Evolutionary conservation across 2,888 invertebrate species (phyloP).

Genomic region (Crematogaster levior): DNA sequence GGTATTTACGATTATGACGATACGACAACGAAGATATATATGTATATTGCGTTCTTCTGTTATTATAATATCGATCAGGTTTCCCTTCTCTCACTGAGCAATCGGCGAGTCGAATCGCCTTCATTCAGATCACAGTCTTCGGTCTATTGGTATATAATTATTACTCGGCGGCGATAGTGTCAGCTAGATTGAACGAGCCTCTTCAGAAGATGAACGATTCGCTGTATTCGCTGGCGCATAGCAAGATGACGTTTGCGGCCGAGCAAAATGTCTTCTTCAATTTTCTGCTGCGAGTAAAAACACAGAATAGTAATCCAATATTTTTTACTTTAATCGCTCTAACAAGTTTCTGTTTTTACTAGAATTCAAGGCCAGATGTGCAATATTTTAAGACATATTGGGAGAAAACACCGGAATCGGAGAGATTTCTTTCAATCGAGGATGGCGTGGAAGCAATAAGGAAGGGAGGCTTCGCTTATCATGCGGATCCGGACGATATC

Average conservation of each 20-base stretch:
- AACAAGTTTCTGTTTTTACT: neutral
- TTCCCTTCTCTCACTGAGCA: constrained; percentile 71
- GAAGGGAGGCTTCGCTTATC: constrained; percentile 76
- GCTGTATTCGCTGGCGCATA: constrained; percentile 72
- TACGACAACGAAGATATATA: neutral
- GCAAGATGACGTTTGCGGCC: constrained; percentile 72
- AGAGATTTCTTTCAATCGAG: constrained; percentile 53
- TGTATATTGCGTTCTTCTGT: neutral
- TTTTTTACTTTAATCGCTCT: neutral
- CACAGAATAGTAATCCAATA: neutral
- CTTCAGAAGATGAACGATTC: constrained; percentile 82
- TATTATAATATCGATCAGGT: constrained; percentile 66
- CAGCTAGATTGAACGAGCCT: constrained; percentile 79
- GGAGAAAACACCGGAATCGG: constrained; percentile 54
- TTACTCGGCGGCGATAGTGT: constrained; percentile 81
- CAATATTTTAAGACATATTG: constrained; percentile 60
- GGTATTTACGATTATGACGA: constrained; percentile 60
- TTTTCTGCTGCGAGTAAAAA: constrained; percentile 68
- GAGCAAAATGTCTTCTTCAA: constrained; percentile 72
- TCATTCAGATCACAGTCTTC: constrained; percentile 76
- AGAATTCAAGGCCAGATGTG: constrained; percentile 55
- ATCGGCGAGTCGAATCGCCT: constrained; percentile 77
- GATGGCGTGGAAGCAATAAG: constrained; percentile 75
- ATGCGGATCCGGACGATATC: constrained; percentile 73
- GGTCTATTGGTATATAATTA: constrained; percentile 80